A percentile compares a stretch with the other conserved stretches of the same genome.
Evolutionary conservation across 2,888 invertebrate species (phyloP).

Genomic region (Horisme vitalbata): DNA sequence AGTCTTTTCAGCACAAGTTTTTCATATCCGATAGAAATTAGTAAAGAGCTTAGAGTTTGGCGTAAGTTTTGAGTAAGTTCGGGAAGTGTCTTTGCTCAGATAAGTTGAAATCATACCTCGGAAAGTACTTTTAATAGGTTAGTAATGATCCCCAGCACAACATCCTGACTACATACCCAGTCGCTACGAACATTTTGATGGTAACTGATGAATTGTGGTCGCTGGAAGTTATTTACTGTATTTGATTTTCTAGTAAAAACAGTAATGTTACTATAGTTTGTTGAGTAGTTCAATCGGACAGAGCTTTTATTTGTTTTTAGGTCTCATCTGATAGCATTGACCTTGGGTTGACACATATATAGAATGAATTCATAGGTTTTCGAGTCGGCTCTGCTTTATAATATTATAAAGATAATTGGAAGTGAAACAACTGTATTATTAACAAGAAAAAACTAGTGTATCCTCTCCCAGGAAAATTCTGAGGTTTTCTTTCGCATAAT

Average conservation of each 20-base stretch:
- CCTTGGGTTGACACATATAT: background rate
- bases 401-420: too few relatives aligned
- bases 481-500: too few relatives aligned
- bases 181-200: conserved; percentile 49
- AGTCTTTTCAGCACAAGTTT: too few relatives aligned
- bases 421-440: too few relatives aligned
- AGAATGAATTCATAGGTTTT: background rate
- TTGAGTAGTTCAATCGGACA: conserved; percentile 1
- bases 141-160: background rate
- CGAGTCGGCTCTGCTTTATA: background rate
- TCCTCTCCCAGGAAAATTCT: too few relatives aligned
- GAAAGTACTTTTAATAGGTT: too few relatives aligned
- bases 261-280: background rate
- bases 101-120: too few relatives aligned
- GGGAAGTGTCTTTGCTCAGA: too few relatives aligned
- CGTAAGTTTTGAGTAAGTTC: too few relatives aligned
- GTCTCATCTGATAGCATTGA: background rate
- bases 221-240: conserved; percentile 43
- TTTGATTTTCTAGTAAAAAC: conserved; percentile 23
- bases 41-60: too few relatives aligned
- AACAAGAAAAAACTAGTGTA: too few relatives aligned
- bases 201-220: conserved; percentile 47
- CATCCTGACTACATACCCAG: conserved; percentile 1
- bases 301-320: background rate
- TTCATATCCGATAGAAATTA: too few relatives aligned